Evolutionary conservation across 1,140 invertebrate species (phyloP).

Genomic region (Thalassaphorura encarpata): DNA sequence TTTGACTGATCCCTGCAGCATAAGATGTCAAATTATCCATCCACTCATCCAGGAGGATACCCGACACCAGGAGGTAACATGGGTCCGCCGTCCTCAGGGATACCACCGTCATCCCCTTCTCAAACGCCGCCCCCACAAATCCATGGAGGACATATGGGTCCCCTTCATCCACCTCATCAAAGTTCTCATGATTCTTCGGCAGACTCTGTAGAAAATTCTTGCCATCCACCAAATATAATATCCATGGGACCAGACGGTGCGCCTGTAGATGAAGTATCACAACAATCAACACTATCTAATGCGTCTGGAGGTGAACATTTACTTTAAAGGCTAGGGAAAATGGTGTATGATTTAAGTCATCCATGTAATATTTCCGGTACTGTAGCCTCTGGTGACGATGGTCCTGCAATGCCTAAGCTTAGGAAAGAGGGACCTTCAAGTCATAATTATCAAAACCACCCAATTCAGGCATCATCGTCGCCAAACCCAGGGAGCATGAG

Average conservation of each 20-base stretch:
- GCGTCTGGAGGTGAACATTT: constrained; percentile 63
- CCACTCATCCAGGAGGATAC: constrained; percentile 45
- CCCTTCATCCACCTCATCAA: constrained; percentile 38
- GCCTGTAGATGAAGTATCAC: constrained; percentile 75
- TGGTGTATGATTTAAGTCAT: background rate
- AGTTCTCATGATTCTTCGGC: background rate
- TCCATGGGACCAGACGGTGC: constrained; percentile 75
- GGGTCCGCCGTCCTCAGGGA: constrained; percentile 34
- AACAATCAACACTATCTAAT: constrained; percentile 85
- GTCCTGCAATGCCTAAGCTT: constrained; percentile 56
- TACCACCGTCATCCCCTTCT: constrained; percentile 35
- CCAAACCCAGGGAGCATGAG: constrained; percentile 70
- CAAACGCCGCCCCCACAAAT: constrained; percentile 38
- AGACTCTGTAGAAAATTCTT: background rate
- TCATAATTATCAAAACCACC: constrained; percentile 47
- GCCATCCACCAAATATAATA: constrained; percentile 40
- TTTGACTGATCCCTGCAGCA: constrained; percentile 42
- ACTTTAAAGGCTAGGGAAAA: background rate
- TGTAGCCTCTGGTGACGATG: constrained; percentile 74
- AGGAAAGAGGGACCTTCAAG: constrained; percentile 48
- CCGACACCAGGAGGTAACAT: no score
- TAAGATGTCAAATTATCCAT: constrained; percentile 47
- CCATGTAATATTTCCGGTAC: constrained; percentile 16
- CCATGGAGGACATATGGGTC: constrained; percentile 48
- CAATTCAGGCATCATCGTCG: constrained; percentile 60